phyloP scores from a whole-genome alignment of 2,888 invertebrate species.

The Clunio marinus region DNA sequence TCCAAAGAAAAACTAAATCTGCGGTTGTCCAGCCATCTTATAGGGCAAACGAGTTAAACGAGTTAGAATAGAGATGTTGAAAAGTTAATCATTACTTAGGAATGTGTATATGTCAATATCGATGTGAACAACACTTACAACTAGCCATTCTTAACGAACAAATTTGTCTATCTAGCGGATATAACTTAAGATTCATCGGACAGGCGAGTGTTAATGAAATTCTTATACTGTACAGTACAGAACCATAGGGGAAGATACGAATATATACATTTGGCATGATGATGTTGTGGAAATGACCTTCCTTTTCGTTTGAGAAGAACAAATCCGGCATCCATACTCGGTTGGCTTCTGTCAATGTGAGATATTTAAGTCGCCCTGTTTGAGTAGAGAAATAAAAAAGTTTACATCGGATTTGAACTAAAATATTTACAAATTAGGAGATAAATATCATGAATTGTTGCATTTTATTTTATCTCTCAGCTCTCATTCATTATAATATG shows the following conservation, averaged over 20 bases:
- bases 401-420: neutral
- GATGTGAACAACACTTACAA: conserved; percentile 66
- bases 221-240: conserved; percentile 94
- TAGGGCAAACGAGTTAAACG: neutral
- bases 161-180: conserved; percentile 92
- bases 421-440: neutral
- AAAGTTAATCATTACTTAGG: conserved; percentile 18
- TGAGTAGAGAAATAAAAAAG: neutral
- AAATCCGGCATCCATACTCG: conserved; percentile 98
- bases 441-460: neutral
- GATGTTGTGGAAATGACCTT: conserved; percentile 95
- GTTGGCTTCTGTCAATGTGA: conserved; percentile 89
- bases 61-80: neutral
- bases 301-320: conserved; percentile 97
- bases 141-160: conserved; percentile 95
- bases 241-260: conserved; percentile 90
- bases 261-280: conserved; percentile 98
- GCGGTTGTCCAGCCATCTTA: conserved; percentile 96
- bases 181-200: conserved; percentile 95
- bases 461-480: conserved; percentile 17
- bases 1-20: conserved; percentile 94
- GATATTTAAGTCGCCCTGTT: conserved; percentile 79
- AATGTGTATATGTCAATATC: conserved; percentile 40
- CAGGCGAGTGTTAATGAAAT: conserved; percentile 93
- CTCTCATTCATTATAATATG: neutral